phyloP scores from a whole-genome alignment of 2,113 vertebrate species.

The Trichomycterus rosablanca region DNA sequence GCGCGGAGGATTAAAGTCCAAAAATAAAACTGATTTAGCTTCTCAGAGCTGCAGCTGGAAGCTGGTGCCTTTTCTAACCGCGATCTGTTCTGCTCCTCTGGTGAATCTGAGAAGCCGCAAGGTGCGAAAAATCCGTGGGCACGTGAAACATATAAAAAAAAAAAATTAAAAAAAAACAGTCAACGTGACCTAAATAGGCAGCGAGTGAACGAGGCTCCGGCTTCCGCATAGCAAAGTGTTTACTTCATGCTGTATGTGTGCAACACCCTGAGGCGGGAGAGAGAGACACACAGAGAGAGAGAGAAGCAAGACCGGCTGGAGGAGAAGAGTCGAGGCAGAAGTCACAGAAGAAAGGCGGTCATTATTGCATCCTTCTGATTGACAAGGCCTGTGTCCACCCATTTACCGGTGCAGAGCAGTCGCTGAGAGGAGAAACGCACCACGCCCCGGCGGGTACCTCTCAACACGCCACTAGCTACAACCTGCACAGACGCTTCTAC shows the following conservation, averaged over 20 bases:
- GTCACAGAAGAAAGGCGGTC: not conserved
- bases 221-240: conserved; percentile 72
- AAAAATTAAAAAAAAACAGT: conserved; percentile 65
- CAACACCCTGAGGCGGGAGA: conserved; percentile 47
- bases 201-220: conserved; percentile 41
- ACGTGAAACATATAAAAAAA: conserved; percentile 54
- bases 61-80: not conserved
- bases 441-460: not conserved
- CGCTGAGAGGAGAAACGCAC: conserved; percentile 12
- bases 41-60: too few species aligned
- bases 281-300: conserved; percentile 36
- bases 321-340: not conserved
- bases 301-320: conserved; percentile 41
- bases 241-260: conserved; percentile 56
- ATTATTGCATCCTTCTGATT: conserved; percentile 25
- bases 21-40: not conserved
- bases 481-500: not conserved
- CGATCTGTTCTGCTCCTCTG: conserved; percentile 18
- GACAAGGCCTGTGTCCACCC: not conserved
- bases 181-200: conserved; percentile 74
- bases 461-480: not conserved
- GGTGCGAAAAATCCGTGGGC: conserved; percentile 56
- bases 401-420: conserved; percentile 6
- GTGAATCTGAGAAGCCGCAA: conserved; percentile 59
- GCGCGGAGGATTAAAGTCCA: too few species aligned